phyloP scores from a whole-genome alignment of 2,113 vertebrate genomes.

The Microcebus jonahi region DNA sequence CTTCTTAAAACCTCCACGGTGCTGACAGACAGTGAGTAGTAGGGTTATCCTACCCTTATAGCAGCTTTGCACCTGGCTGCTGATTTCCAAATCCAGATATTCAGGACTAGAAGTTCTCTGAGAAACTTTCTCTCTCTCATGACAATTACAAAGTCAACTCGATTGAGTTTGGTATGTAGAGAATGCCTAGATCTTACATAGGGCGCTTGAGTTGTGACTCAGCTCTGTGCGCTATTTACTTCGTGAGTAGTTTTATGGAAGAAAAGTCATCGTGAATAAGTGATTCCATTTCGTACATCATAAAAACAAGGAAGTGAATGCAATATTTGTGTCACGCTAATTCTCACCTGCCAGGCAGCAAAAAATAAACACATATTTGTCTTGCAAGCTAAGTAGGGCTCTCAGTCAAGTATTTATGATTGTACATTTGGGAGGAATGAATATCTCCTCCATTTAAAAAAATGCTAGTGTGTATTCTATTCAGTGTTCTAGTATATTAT shows the following conservation, averaged over 20 bases:
- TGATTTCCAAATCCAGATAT: background rate
- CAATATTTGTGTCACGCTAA: background rate
- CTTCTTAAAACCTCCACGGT: background rate
- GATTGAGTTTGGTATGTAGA: background rate
- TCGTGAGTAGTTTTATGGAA: background rate
- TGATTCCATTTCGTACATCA: background rate
- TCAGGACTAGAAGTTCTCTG: background rate
- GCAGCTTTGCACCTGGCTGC: background rate
- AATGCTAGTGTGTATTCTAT: background rate
- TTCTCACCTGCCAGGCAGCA: background rate
- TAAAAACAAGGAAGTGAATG: constrained; percentile 24
- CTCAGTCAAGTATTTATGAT: background rate
- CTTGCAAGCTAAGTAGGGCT: background rate
- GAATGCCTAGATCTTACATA: background rate
- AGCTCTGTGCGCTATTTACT: background rate
- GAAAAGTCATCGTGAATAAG: background rate
- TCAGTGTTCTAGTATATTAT: background rate
- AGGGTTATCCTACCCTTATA: background rate
- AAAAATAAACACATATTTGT: background rate
- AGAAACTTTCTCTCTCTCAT: background rate
- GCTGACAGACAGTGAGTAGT: background rate
- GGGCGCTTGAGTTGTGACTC: background rate
- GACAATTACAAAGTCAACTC: background rate
- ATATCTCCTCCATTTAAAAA: background rate
- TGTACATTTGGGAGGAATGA: constrained; percentile 24